Evolutionary conservation across 1,140 invertebrate genomes (phyloP), one percentile per base, ranked within the genome.

Genomic region (Ganaspis sp.): DNA sequence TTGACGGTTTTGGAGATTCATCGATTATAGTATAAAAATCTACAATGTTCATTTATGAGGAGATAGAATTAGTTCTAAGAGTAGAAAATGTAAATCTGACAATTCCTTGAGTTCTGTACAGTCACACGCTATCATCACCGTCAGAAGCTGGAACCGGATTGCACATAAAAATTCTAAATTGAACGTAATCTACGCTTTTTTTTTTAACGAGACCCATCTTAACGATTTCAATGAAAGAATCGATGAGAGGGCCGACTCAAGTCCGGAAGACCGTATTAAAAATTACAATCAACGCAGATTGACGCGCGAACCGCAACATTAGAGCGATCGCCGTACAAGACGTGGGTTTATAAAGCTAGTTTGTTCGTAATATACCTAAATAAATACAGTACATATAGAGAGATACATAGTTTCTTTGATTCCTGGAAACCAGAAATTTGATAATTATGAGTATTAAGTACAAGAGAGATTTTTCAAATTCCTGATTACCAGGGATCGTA

Each of bases 321-420:
- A 34, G 58, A 64, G 58, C 58, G 23, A 64, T 64, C 58, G 23
- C 58, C 58, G 45, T 49, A 29, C 58, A 64, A 64, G 58, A 64
- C 58, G 58, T 64, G 58, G 58, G 9, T 29, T 64, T 73, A 78
- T 82, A 81, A 79, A 81, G 73, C 75, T 75, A 73, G 73, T 53
- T 40, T 79, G 77, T 77, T 73, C 69, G 75, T 80, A 79, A 74
- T 77, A 78, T 80, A 82, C 78, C 81, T 83, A 84, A 83, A 84
- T 83, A 82, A 75, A 83, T 83, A 83, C 75, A 74, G 72, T 81
- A 81, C 76, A 81, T 73, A 75, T 81, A 81, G 73, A 82, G 73
- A 79, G 69, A 75, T 75, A 70, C 42, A 75, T 72, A 72, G 53
- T 21, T 23, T 64, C 23, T 12, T 64, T 12, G 58, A 64, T 64